Conservation (phyloP, 2,113 vertebrate genomes). For the Laterallus jamaicensis region DNA sequence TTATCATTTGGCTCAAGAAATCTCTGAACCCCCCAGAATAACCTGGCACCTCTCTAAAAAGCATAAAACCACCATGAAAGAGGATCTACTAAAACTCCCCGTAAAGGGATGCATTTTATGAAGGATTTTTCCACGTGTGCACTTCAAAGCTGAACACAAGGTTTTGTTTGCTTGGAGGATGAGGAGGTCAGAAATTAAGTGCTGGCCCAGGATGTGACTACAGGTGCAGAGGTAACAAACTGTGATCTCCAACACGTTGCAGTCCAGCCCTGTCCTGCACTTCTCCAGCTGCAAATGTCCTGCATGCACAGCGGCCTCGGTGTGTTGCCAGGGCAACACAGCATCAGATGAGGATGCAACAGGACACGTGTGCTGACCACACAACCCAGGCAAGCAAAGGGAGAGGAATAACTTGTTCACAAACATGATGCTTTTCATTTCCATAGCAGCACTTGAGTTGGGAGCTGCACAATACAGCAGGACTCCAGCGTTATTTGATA, state of each 20-base stretch:
- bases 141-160: background rate
- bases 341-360: background rate
- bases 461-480: background rate
- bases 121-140: background rate
- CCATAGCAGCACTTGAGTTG: background rate
- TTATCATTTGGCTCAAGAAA: background rate
- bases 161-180: background rate
- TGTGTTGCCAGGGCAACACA: background rate
- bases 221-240: background rate
- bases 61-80: background rate
- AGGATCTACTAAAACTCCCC: background rate
- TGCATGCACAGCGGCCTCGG: rapidly evolving
- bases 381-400: background rate
- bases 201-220: background rate
- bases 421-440: background rate
- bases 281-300: background rate
- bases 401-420: background rate
- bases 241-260: rapidly evolving
- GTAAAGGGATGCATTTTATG: rapidly evolving
- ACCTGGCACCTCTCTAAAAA: background rate
- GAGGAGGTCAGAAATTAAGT: background rate
- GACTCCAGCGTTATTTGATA: background rate
- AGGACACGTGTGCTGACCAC: rapidly evolving
- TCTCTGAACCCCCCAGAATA: background rate
- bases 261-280: background rate